Percentiles rank a stretch among this genome's conserved stretches.
Evolutionary conservation across 2,113 vertebrate species (phyloP).

Genomic region (Hyla sarda): DNA sequence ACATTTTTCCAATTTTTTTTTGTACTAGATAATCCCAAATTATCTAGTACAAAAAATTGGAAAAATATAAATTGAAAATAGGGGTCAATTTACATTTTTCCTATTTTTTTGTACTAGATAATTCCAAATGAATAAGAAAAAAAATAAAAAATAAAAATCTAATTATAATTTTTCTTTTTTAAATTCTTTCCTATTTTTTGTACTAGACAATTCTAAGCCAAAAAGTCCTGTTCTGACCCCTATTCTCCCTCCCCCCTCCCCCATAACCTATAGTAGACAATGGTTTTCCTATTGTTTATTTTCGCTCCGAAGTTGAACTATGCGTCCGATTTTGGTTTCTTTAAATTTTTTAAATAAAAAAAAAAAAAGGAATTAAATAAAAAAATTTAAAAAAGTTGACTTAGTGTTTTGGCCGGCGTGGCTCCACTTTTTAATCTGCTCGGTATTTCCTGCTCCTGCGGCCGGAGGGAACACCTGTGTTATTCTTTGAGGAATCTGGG

Average conservation of each 20-base stretch:
- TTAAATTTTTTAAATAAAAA: background rate
- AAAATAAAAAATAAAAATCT: background rate
- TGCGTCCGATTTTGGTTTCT: constrained; percentile 27
- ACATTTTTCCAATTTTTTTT: too few species aligned
- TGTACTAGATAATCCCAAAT: too few species aligned
- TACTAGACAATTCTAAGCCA: background rate
- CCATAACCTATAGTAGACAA: background rate
- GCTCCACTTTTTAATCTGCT: constrained; percentile 67
- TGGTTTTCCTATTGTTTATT: constrained; percentile 47
- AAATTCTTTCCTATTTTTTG: background rate
- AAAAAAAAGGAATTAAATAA: background rate
- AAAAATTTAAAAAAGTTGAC: background rate
- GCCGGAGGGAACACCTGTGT: constrained; percentile 68
- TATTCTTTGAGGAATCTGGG: constrained; percentile 61
- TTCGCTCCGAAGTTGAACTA: constrained; percentile 16
- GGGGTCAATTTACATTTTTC: too few species aligned
- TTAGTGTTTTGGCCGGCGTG: constrained; percentile 44
- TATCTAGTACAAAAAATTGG: too few species aligned
- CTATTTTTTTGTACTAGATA: too few species aligned
- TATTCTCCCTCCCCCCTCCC: too few species aligned
- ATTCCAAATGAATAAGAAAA: too few species aligned
- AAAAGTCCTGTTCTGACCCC: too few species aligned
- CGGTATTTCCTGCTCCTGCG: constrained; percentile 70
- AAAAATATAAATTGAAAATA: too few species aligned
- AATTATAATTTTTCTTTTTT: background rate